Evolutionary conservation across 2,797 vertebrate species (phyloP).

Genomic region (Danio jaintianensis): DNA sequence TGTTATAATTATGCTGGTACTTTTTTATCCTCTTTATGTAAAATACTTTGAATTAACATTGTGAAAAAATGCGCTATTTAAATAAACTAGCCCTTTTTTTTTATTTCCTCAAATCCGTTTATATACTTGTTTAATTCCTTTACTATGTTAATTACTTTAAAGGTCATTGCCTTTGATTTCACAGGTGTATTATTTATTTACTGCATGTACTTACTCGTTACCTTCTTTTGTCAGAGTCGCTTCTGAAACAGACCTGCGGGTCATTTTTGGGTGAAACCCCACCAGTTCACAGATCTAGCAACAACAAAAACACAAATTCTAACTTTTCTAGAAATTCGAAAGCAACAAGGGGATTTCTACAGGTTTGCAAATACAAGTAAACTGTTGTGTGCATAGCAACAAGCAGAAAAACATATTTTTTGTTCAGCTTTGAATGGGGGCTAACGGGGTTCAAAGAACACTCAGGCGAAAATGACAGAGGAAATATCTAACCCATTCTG

Average conservation of each 20-base stretch:
- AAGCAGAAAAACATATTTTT: slow-evolving; percentile 30
- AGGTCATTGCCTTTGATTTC: too few species aligned
- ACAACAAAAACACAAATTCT: not conserved
- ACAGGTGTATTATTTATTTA: too few species aligned
- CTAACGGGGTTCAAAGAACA: slow-evolving; percentile 39
- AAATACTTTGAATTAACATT: too few species aligned
- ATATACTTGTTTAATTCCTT: too few species aligned
- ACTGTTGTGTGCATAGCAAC: slow-evolving; percentile 44
- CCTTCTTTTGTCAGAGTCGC: not conserved
- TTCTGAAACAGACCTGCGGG: not conserved
- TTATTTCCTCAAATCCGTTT: too few species aligned
- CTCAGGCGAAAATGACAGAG: slow-evolving; percentile 42
- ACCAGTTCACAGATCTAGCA: not conserved
- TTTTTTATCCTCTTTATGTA: too few species aligned
- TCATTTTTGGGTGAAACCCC: not conserved
- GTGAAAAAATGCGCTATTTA: too few species aligned
- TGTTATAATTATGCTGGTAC: too few species aligned
- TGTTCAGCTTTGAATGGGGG: slow-evolving; percentile 34
- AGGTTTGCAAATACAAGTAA: slow-evolving; percentile 15
- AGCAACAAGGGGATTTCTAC: not conserved
- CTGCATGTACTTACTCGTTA: not conserved
- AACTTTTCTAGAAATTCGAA: not conserved
- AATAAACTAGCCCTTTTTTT: too few species aligned
- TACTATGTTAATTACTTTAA: too few species aligned
- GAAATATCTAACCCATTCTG: slow-evolving; percentile 44